Evolutionary conservation across 2,113 vertebrate species (phyloP).

Genomic region (Peromyscus californicus): DNA sequence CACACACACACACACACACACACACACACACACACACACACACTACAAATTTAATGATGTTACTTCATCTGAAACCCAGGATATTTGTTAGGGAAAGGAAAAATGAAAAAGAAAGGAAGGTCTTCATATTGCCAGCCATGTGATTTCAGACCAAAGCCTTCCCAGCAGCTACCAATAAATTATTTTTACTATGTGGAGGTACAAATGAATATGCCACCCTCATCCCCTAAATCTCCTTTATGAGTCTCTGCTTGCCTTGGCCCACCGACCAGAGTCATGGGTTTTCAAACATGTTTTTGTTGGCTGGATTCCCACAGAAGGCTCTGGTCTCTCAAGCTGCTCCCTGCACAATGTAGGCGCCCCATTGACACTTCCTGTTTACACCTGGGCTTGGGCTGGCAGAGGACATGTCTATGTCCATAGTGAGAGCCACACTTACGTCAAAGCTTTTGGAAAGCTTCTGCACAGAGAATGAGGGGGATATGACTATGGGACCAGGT

Average conservation of each 20-base stretch:
- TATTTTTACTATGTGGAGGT: slow-evolving; percentile 69
- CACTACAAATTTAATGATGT: slow-evolving; percentile 38
- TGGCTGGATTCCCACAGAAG: not conserved
- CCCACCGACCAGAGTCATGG: not conserved
- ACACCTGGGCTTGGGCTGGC: accelerated
- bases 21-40: not conserved
- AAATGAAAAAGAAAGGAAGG: not conserved
- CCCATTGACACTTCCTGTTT: not conserved
- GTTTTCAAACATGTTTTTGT: not conserved
- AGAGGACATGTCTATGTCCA: not conserved
- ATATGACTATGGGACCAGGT: not conserved
- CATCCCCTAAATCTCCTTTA: slow-evolving; percentile 76
- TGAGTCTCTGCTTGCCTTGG: slow-evolving; percentile 65
- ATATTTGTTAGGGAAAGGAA: not conserved
- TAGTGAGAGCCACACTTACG: accelerated
- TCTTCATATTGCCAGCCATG: not conserved
- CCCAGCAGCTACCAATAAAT: slow-evolving; percentile 73
- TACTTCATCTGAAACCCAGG: not conserved
- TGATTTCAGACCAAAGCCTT: slow-evolving; percentile 15
- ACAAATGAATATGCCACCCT: slow-evolving; percentile 74
- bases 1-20: not conserved
- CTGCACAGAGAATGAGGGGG: not conserved
- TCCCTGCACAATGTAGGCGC: accelerated
- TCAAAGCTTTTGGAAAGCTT: not conserved
- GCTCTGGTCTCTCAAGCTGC: not conserved